Percentiles rank a stretch among this genome's conserved stretches.
These are phyloP conservation scores for Sarcoramphus papa DNA, from an alignment of 2,797 vertebrate genomes.

Conservation along the genomic window DNA sequence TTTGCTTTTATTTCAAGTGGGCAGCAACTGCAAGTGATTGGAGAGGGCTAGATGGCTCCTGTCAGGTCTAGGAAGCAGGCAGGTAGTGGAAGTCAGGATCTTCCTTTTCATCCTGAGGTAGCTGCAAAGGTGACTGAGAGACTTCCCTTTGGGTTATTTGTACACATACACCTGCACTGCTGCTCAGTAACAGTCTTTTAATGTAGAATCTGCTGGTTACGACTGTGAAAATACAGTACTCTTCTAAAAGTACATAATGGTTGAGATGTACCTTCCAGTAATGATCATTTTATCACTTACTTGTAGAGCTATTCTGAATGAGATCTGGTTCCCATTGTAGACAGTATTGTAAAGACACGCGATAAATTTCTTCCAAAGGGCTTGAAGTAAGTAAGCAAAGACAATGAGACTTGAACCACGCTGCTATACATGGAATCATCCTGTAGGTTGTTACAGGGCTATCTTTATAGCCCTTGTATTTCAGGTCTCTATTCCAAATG, in stretches of 20 bases:
- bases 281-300: neutral
- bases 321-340: neutral
- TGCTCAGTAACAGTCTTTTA: neutral
- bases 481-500: neutral
- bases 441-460: neutral
- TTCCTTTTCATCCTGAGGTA: neutral
- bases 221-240: neutral
- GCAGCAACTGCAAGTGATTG: neutral
- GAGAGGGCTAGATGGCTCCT: neutral
- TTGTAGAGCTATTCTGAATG: neutral
- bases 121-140: neutral
- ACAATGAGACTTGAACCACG: neutral
- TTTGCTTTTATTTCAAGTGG: neutral
- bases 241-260: neutral
- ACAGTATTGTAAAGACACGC: neutral
- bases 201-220: neutral
- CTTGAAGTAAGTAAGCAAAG: neutral
- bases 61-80: neutral
- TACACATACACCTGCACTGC: neutral
- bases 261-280: neutral
- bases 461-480: neutral
- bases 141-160: neutral
- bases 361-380: neutral
- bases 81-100: neutral
- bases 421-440: neutral